Conservation (phyloP, 2,888 invertebrate genomes). For the Dexiosoma caninum region DNA sequence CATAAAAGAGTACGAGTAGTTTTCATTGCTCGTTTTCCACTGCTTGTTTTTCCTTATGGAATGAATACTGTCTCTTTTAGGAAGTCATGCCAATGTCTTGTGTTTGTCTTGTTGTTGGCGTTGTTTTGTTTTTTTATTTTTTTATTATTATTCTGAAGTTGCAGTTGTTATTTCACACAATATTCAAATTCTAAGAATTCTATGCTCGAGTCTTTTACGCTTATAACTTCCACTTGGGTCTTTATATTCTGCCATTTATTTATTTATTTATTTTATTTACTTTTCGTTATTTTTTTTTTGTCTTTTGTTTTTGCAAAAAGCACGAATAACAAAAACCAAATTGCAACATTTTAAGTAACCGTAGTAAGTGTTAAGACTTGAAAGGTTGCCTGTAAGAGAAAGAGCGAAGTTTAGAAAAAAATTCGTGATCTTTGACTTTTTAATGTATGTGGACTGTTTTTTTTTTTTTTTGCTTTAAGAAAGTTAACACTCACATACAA, state of each 20-base stretch:
- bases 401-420: constrained; percentile 40
- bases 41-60: constrained; percentile 34
- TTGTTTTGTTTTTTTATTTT: constrained; percentile 13
- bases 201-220: constrained; percentile 67
- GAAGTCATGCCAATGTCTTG: constrained; percentile 54
- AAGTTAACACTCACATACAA: constrained; percentile 26
- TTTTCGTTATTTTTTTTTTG: constrained; percentile 10
- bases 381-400: constrained; percentile 50
- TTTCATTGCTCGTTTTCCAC: constrained; percentile 11
- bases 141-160: constrained; percentile 10
- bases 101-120: constrained; percentile 23
- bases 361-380: constrained; percentile 61
- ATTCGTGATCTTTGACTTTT: constrained; percentile 72
- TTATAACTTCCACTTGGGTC: constrained; percentile 70
- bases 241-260: constrained; percentile 23
- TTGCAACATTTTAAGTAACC: constrained; percentile 62
- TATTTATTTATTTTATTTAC: no score
- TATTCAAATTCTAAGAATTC: constrained; percentile 64
- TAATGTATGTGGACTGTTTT: constrained; percentile 43
- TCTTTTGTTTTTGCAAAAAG: constrained; percentile 3
- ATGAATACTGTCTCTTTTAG: constrained; percentile 50
- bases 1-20: constrained; percentile 21
- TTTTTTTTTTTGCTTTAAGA: background rate
- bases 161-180: constrained; percentile 63
- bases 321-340: constrained; percentile 31